Base-by-base conservation (phyloP, 2,888 invertebrate genomes). In the Acanthosepion lycidas region DNA sequence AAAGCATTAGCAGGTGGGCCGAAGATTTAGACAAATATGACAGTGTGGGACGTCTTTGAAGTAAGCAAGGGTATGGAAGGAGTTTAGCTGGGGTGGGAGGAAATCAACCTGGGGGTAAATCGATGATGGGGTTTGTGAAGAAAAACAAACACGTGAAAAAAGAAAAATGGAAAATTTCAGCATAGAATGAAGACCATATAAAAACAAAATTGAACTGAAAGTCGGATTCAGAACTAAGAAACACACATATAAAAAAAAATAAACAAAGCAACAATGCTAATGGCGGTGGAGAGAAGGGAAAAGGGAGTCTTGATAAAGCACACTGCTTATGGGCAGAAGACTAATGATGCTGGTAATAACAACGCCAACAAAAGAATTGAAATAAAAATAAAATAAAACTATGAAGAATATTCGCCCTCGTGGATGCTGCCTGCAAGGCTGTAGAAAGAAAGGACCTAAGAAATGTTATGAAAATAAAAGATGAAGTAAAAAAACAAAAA, bases 351-450 rank as follows among this genome's bases (percentile, higher is more conserved):
- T 78, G 78, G n/a, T 78, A 78, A 78, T 78, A 33, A 78, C n/a
- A 15, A n/a, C n/a, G 15, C n/a, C n/a, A 78, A 78, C 78, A 78
- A n/a, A 78, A 78, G 78, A 78, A n/a, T 15, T n/a, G 23, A 59
- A 59, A 78, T 78, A n/a, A 78, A 78, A 33, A 33, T 5, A 78
- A 33, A 78, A 59, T 6, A 59, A 59, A 23, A 59, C 59, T 15
- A 33, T n/a, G 78, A 33, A 78, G 78, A 78, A n/a, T 78, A 78
- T 78, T 78, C n/a, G 78, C 23, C n/a, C n/a, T 78, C 23, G 18
- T 78, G 78, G n/a, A 78, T 78, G 78, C n/a, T 78, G 78, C 78
- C n/a, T 78, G 78, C 78, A n/a, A 23, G n/a, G 78, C 78, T n/a
- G n/a, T 4, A n/a, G 78, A n/a, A n/a, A n/a, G 78, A n/a, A n/a